Evolutionary conservation across 2,888 invertebrate genomes (phyloP).

Genomic region (Mesopsocus fuscifrons): DNA sequence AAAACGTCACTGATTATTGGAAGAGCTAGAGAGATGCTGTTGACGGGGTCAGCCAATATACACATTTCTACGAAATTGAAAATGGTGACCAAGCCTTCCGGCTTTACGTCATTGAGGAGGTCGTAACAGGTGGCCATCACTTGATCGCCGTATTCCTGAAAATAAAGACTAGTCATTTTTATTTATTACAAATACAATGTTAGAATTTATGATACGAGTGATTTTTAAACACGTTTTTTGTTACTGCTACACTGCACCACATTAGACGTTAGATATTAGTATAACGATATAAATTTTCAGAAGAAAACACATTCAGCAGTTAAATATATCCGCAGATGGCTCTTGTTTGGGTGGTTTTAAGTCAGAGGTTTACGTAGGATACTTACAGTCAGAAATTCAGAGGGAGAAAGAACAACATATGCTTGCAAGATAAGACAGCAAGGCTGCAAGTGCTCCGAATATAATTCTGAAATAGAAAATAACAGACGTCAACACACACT

Average conservation of each 20-base stretch:
- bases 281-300: too few relatives aligned
- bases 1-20: slow-evolving; percentile 40
- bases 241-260: too few relatives aligned
- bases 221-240: too few relatives aligned
- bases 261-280: too few relatives aligned
- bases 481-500: slow-evolving; percentile 11
- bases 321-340: too few relatives aligned
- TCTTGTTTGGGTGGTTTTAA: too few relatives aligned
- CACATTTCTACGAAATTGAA: slow-evolving; percentile 58
- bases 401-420: slow-evolving; percentile 60
- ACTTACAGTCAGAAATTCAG: slow-evolving; percentile 39
- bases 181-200: not conserved
- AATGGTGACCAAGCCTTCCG: slow-evolving; percentile 51
- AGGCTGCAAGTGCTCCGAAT: slow-evolving; percentile 59
- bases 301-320: too few relatives aligned
- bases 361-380: slow-evolving; percentile 9
- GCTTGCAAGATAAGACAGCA: slow-evolving; percentile 67
- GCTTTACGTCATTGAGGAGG: slow-evolving; percentile 56
- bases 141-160: slow-evolving; percentile 42
- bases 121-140: slow-evolving; percentile 50
- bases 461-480: slow-evolving; percentile 39
- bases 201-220: too few relatives aligned
- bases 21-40: slow-evolving; percentile 41
- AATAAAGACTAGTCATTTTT: slow-evolving; percentile 12
- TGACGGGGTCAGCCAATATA: slow-evolving; percentile 48